These are phyloP conservation scores for Tenthredo distinguenda DNA, from an alignment of 2,888 invertebrate genomes.

Conservation along the genomic window DNA sequence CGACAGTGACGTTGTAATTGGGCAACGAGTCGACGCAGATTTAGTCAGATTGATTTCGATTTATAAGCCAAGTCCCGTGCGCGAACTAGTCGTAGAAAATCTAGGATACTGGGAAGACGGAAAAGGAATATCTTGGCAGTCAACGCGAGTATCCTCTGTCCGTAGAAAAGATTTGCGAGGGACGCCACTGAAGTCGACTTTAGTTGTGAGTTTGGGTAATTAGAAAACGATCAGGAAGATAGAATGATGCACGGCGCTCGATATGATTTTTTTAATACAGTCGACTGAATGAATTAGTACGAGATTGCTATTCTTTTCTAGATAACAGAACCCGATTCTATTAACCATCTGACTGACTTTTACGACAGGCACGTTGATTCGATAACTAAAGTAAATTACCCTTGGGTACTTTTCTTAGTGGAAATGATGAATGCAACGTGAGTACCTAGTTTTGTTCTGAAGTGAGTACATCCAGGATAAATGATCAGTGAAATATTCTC, in stretches of 20 bases:
- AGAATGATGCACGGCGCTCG: neutral
- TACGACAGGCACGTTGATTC: slow-evolving; percentile 72
- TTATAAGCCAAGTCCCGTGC: slow-evolving; percentile 66
- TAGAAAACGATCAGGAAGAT: neutral
- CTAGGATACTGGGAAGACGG: slow-evolving; percentile 67
- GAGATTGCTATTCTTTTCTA: slow-evolving; percentile 55
- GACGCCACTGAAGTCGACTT: slow-evolving; percentile 66
- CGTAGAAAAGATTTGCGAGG: slow-evolving; percentile 66
- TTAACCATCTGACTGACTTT: slow-evolving; percentile 78
- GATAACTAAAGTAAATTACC: slow-evolving; percentile 72
- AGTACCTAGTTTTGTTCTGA: slow-evolving; percentile 55
- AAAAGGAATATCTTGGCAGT: slow-evolving; percentile 58
- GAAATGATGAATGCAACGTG: slow-evolving; percentile 74
- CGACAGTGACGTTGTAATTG: slow-evolving; percentile 69
- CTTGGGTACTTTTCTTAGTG: slow-evolving; percentile 69
- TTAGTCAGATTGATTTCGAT: slow-evolving; percentile 63
- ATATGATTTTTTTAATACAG: neutral
- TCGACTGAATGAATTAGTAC: neutral
- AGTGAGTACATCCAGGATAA: neutral
- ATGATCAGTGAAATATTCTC: neutral
- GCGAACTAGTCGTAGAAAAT: slow-evolving; percentile 64
- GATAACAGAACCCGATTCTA: slow-evolving; percentile 74
- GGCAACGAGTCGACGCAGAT: slow-evolving; percentile 53
- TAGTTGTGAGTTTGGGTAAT: slow-evolving; percentile 64
- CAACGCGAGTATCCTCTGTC: slow-evolving; percentile 62